These are phyloP conservation scores for Ectropis grisescens DNA, from an alignment of 1,140 invertebrate species.

Conservation along the genomic window DNA sequence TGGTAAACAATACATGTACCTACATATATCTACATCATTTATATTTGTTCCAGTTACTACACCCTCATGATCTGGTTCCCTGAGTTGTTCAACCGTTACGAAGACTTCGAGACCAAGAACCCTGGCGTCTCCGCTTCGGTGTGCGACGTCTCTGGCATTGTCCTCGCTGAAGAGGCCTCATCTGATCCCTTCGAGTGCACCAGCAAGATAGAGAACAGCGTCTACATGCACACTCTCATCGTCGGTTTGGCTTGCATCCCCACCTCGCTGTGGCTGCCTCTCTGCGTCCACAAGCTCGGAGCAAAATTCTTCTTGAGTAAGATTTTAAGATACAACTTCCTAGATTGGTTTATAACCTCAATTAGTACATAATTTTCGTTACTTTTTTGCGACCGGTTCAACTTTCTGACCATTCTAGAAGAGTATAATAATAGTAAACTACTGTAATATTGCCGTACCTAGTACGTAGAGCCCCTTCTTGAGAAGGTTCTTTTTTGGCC, in stretches of 20 bases:
- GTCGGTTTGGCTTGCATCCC: slow-evolving; percentile 82
- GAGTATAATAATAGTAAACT: no score
- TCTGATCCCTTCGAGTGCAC: slow-evolving; percentile 68
- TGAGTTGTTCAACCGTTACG: slow-evolving; percentile 82
- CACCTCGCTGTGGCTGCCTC: slow-evolving; percentile 78
- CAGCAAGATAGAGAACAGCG: slow-evolving; percentile 73
- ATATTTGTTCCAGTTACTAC: slow-evolving; percentile 77
- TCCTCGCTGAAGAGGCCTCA: slow-evolving; percentile 45
- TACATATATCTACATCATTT: no score
- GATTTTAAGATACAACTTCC: slow-evolving; percentile 9
- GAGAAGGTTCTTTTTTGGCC: no score
- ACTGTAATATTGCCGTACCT: no score
- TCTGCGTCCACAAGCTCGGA: slow-evolving; percentile 80
- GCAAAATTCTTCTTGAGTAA: slow-evolving; percentile 82
- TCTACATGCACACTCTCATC: slow-evolving; percentile 79
- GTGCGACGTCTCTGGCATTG: slow-evolving; percentile 77
- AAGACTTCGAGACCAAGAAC: slow-evolving; percentile 75
- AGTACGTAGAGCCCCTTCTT: no score
- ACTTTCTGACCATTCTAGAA: no score
- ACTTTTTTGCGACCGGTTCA: no score
- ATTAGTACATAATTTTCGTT: slow-evolving; percentile 23
- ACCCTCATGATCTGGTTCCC: slow-evolving; percentile 89
- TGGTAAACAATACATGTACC: no score
- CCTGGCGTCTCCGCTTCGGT: slow-evolving; percentile 76
- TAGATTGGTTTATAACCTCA: no score